Evolutionary conservation across 2,888 invertebrate genomes (phyloP), one percentile per base, ranked within the genome.

Genomic region (Schizaphis graminum): DNA sequence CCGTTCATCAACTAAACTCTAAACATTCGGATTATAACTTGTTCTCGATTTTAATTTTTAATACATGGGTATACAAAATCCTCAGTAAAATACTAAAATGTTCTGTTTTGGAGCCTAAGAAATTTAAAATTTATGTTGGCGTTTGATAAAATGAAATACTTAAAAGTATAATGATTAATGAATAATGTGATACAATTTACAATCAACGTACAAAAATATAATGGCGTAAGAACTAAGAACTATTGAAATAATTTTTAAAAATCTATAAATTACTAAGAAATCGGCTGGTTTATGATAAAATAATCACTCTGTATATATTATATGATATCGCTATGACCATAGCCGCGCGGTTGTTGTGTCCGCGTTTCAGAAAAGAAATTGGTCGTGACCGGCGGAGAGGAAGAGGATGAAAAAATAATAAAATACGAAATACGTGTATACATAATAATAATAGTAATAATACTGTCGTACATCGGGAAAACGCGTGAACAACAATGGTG

Each of bases 281-380:
- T 41, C 35, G 21, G 24, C 21, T 2, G 77, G 21, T 24, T 77
- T 8, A 8, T 77, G 8, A 35, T 77, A 21, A 35, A 77, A 77
- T 35, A 77, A 77, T 35, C 77, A 35, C 77, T 77, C 77, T 77
- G 61, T 90, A 88, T 67, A 56, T 57, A 26, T n/a, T 49, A 28
- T 89, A 28, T 26, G 35, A 47, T 77, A 91, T 91, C 84, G 84
- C 84, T 91, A 87, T 87, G 61, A 87, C 49, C 35, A 53, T 56
- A 28, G 13, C 11, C 44, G 61, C 28, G 87, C 61, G 77, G 53
- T n/a, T 28, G 61, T 67, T 47, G 61, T 56, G 56, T 41, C 86
- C 44, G 90, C 44, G n/a, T 61, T 47, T 91, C n/a, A 53, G 77
- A 84, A 86, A 90, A 89, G 89, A 94, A 91, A 94, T 90, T 35